Evolutionary conservation across 2,888 invertebrate species (phyloP).

Genomic region (Scaptomyza parva): DNA sequence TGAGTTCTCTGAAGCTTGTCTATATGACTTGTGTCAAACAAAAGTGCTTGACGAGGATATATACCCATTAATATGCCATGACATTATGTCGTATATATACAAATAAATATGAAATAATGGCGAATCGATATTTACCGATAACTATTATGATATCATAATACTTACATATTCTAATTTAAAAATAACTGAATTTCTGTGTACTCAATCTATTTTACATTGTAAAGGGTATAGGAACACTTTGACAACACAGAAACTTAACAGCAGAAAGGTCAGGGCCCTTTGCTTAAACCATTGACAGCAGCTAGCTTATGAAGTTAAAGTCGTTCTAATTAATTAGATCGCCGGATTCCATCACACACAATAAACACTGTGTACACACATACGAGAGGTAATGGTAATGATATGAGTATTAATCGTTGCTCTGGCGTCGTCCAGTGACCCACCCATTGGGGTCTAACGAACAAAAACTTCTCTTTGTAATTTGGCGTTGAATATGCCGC

Average conservation of each 20-base stretch:
- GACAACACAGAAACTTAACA: constrained; percentile 36
- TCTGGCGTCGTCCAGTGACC: constrained; percentile 54
- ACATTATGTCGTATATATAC: no score
- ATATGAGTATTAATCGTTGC: constrained; percentile 10
- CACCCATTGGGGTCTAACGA: constrained; percentile 39
- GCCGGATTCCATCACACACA: constrained; percentile 16
- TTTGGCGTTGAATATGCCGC: constrained; percentile 70
- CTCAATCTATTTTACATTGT: not conserved
- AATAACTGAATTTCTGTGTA: no score
- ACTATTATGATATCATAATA: no score
- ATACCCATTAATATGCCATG: constrained; percentile 4
- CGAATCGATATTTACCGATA: no score
- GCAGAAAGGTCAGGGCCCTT: constrained; percentile 62
- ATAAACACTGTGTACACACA: constrained; percentile 11
- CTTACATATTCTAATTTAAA: no score
- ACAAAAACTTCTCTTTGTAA: constrained; percentile 70
- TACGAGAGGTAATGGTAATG: constrained; percentile 2
- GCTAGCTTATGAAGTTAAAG: constrained; percentile 26
- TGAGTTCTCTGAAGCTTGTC: constrained; percentile 25
- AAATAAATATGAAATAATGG: no score
- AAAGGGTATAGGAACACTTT: constrained; percentile 20
- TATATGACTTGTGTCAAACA: constrained; percentile 41
- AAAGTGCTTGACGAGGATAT: not conserved
- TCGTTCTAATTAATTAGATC: constrained; percentile 74
- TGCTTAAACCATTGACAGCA: constrained; percentile 38